Evolutionary conservation across 92 coral and sea anemone genomes (phyloP), one percentile per base, ranked within the genome.

Genomic region (Phenganax marumi): DNA sequence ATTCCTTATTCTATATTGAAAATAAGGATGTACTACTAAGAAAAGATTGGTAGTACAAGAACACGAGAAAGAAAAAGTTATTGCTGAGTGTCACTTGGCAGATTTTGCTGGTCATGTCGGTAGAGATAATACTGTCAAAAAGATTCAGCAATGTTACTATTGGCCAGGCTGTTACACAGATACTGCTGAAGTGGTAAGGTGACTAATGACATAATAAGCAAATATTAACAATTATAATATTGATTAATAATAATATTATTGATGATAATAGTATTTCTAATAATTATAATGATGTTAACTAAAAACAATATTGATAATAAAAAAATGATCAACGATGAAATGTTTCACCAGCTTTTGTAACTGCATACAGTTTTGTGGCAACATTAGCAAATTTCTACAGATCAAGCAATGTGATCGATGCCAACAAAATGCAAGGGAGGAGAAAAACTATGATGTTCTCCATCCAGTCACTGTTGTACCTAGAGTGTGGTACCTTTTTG

Each of bases 141-240:
- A 83, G 49, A 87, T 87, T 0, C 22, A 61, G 8, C n/a, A 26
- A 21, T 60, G 79, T 0, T 82, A 86, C 68, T 86, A 21, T 81
- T 86, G 86, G 89, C 89, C 89, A 3, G 84, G 82, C 3, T 86
- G 51, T 52, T 86, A 82, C 71, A 75, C 74, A 46, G 83, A 86
- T n/a, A 81, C 89, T 11, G 77, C 75, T 25, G 53, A 52, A 50
- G 81, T 86, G 83, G 83, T 8, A 58, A 16, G 2, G 6, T 16
- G 2, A 18, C 12, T 16, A 23, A 18, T 16, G 18, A 7, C 3
- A 3, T 58, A 13, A 6, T 13, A 18, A 16, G 1, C 21, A 18
- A 16, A 8, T 58, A 58, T 12, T 56, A 16, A 7, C 18, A 56
- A 16, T 56, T 12, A 58, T 8, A 58, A 58, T 13, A 23, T 23